Evolutionary conservation across 2,888 invertebrate genomes (phyloP), one percentile per base, ranked within the genome.

Genomic region (Ceriagrion tenellum): DNA sequence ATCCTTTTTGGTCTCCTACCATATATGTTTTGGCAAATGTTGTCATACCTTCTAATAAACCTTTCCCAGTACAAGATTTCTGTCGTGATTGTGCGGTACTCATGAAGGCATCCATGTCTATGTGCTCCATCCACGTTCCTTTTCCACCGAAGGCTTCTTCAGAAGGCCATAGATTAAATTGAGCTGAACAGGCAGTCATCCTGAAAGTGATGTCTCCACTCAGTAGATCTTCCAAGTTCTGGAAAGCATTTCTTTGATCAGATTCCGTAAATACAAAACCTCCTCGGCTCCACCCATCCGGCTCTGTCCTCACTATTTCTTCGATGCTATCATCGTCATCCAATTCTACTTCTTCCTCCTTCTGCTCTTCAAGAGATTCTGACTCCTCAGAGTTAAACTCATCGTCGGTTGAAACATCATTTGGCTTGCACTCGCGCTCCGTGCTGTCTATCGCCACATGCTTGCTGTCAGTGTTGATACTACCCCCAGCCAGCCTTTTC

Each of bases 61-160:
- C 96, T 89, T 96, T 96, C 16, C 96, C 95, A 95, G 96, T 96
- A 47, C 96, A 95, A 16, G 96, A 96, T 47, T 55, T 30, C n/a
- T 69, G 69, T 35, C 63, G 30, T 40, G 40, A 69, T 26, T 69
- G 40, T 74, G 59, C 93, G 40, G 81, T 81, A 47, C 96, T 96
- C n/a, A 97, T 96, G 90, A 97, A 96, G 35, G 97, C 96, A 95
- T 97, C 96, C 96, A 97, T 81, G 95, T 97, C 96, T 96, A 97
- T 81, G 10, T 47, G 40, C 47, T 89, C 91, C 47, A 74, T 55
- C 40, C 55, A 95, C 88, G n/a, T 81, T 88, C 47, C 81, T 40
- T 30, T 93, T 81, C 81, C 95, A 6, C 95, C 95, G 30, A 95
- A 95, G 6, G 90, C 95, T 40, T 95, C 90, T 88, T 95, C 95